Conservation (phyloP, 2,797 vertebrate species). For the Pantherophis vulpinus region DNA sequence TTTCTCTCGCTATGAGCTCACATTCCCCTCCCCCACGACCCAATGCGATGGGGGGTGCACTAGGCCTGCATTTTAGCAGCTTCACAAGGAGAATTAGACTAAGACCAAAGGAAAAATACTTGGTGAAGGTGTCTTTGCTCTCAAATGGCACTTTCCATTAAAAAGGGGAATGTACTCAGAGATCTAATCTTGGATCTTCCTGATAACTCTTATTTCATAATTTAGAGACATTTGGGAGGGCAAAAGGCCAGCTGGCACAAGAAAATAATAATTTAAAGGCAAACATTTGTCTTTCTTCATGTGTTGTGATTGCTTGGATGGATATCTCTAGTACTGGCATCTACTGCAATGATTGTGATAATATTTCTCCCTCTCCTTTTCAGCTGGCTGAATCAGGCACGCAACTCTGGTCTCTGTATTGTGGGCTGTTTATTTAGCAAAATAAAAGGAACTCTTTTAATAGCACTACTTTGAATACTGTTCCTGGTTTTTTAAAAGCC, state of each 20-base stretch:
- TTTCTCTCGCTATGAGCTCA: background rate
- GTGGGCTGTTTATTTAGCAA: background rate
- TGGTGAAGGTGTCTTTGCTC: background rate
- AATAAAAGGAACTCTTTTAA: background rate
- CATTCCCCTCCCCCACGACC: too few species aligned
- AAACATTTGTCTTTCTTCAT: background rate
- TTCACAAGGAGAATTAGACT: background rate
- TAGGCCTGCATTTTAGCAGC: background rate
- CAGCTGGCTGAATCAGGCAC: background rate
- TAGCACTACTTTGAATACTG: constrained; percentile 35
- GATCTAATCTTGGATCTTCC: background rate
- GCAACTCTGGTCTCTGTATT: constrained; percentile 30
- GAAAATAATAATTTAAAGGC: background rate
- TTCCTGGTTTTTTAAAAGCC: constrained; percentile 39
- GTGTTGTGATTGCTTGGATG: background rate
- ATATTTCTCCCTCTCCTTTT: background rate
- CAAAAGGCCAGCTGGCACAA: background rate
- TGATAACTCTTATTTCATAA: background rate
- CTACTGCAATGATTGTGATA: constrained; percentile 1
- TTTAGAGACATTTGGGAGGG: background rate
- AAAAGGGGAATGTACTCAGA: background rate
- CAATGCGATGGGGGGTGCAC: background rate
- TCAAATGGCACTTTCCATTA: background rate
- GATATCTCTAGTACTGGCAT: background rate
- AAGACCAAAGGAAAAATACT: background rate